Evolutionary conservation across 2,888 invertebrate species (phyloP), one percentile per base, ranked within the genome.

Genomic region (Synergus gifuensis): DNA sequence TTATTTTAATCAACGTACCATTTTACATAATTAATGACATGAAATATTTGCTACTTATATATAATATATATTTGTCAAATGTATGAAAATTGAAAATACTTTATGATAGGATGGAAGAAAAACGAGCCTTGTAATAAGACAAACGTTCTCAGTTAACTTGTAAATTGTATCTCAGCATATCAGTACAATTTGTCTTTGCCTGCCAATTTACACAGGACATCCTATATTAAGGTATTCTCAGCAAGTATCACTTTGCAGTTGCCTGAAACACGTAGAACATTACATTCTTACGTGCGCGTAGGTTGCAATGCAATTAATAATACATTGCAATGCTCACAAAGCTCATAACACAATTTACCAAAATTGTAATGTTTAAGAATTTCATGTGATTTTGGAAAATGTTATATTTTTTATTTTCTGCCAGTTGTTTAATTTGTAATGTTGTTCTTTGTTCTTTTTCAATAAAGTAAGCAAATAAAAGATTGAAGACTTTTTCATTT

Each of bases 361-460:
- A 88, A 90, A 88, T 89, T 88, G 87, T 89, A 89, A 88, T 86
- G 89, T 90, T 88, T 90, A 90, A 91, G 90, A 86, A 91, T 91
- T 90, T 91, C 88, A 91, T 91, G 92, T 92, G 91, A 92, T 92
- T 92, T 92, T 92, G 90, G 90, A 91, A 91, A 91, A 87, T 92
- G 92, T 92, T 92, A 91, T 91, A 91, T 89, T 91, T 91, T 91
- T 92, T 91, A 91, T 92, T 92, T 92, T 89, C 90, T 89, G 89
- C 91, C 91, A 90, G 91, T 91, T 91, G 88, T 91, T 92, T 92
- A 87, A 90, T 91, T 91, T 92, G 90, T 92, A 91, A 91, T 83
- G 89, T 92, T 91, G 91, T 92, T 91, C 91, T 91, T 91, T 90
- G 91, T 91, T 92, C 91, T 89, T 92, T 91, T 92, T 90, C 90